phyloP scores from a whole-genome alignment of 2,113 vertebrate species.

The Nibea coibor region DNA sequence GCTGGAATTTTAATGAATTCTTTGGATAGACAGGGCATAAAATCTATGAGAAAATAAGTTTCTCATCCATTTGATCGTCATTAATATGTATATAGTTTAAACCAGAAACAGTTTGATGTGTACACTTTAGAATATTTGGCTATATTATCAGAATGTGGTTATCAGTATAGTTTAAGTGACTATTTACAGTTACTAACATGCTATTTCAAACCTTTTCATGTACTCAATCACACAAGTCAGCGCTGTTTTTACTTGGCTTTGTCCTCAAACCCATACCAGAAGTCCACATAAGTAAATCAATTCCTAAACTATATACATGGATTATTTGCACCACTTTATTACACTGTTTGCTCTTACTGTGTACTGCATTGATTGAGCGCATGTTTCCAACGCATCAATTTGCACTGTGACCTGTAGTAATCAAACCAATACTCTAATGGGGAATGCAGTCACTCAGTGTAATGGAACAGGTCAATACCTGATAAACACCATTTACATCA shows the following conservation, averaged over 20 bases:
- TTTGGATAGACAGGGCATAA: no score
- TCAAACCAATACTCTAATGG: slow-evolving; percentile 28
- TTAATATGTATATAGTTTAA: no score
- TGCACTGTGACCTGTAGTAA: slow-evolving; percentile 9
- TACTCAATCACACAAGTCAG: no score
- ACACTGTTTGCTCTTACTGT: background rate
- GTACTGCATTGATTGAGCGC: background rate
- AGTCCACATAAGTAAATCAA: background rate
- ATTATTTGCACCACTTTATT: background rate
- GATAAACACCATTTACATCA: slow-evolving; percentile 6
- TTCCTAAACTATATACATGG: background rate
- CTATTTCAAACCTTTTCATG: no score
- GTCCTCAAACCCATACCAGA: background rate
- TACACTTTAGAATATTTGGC: background rate
- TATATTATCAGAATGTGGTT: background rate
- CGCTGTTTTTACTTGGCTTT: background rate
- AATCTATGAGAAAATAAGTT: no score
- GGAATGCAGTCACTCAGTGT: slow-evolving; percentile 9
- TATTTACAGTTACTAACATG: background rate
- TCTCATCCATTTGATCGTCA: no score
- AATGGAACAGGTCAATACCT: slow-evolving; percentile 35
- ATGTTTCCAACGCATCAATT: slow-evolving; percentile 10
- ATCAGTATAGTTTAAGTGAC: background rate
- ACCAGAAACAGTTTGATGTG: background rate
- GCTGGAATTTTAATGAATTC: background rate